phyloP scores from a whole-genome alignment of 2,113 vertebrate genomes.

The Rhea americana region DNA sequence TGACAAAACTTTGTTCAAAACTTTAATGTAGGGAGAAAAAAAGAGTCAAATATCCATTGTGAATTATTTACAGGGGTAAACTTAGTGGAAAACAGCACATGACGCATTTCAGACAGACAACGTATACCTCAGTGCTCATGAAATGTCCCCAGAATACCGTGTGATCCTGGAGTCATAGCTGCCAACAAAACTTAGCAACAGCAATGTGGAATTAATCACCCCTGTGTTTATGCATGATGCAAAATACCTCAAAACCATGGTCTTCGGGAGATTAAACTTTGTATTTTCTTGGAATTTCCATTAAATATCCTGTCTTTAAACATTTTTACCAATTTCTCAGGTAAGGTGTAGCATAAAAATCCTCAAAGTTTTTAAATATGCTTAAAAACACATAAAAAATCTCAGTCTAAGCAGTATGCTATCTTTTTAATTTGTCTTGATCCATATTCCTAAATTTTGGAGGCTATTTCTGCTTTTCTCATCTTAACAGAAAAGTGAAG shows the following conservation, averaged over 20 bases:
- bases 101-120: neutral
- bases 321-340: neutral
- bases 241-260: neutral
- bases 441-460: neutral
- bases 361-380: neutral
- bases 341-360: neutral
- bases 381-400: neutral
- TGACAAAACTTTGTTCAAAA: neutral
- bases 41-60: rapidly evolving
- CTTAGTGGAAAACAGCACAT: neutral
- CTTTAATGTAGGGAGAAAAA: neutral
- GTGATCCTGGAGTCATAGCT: neutral
- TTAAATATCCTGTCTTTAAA: neutral
- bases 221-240: neutral
- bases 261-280: neutral
- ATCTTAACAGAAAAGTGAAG: neutral
- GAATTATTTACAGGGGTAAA: neutral
- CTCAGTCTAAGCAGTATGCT: neutral
- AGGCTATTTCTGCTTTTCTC: neutral
- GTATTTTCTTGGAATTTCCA: slow-evolving; percentile 9
- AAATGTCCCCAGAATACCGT: neutral
- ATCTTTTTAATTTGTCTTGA: neutral
- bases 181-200: neutral
- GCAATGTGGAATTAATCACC: neutral
- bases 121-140: neutral